phyloP scores from a whole-genome alignment of 1,140 invertebrate genomes.

The Zaprionus tsacasi region DNA sequence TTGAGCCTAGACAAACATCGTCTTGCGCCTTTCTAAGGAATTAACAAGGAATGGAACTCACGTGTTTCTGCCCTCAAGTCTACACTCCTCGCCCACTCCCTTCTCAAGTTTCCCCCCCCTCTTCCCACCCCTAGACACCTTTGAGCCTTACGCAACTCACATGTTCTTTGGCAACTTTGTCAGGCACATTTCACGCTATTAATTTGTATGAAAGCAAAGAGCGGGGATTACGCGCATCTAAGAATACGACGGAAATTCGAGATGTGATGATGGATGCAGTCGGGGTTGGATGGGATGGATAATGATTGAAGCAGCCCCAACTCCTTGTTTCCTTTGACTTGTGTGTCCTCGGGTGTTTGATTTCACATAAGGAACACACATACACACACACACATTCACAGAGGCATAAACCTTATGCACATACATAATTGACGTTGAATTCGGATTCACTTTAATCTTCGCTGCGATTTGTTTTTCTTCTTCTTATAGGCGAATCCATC shows the following conservation, averaged over 20 bases:
- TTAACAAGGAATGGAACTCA: constrained; percentile 46
- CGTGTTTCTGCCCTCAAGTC: constrained; percentile 19
- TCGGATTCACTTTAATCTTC: constrained; percentile 63
- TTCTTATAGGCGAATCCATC: constrained; percentile 30
- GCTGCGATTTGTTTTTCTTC: constrained; percentile 55
- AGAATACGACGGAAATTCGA: constrained; percentile 18
- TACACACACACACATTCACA: constrained; percentile 8
- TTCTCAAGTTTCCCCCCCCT: not conserved
- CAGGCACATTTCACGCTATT: constrained; percentile 55
- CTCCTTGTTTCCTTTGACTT: constrained; percentile 30
- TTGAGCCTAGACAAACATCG: constrained; percentile 51
- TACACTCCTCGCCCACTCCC: not conserved
- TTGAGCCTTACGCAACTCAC: constrained; percentile 38
- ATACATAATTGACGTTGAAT: constrained; percentile 63
- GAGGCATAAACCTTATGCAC: constrained; percentile 39
- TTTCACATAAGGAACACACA: constrained; percentile 47
- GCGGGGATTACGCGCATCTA: constrained; percentile 38
- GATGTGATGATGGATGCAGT: constrained; percentile 17
- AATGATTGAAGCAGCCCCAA: constrained; percentile 54
- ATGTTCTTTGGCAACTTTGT: constrained; percentile 37
- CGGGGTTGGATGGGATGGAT: constrained; percentile 11
- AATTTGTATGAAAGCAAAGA: constrained; percentile 64
- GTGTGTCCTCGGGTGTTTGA: constrained; percentile 1
- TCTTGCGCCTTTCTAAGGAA: constrained; percentile 15
- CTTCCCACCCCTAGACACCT: constrained; percentile 6